Evolutionary conservation across 2,888 invertebrate genomes (phyloP).

Genomic region (Brachypterus glaber): DNA sequence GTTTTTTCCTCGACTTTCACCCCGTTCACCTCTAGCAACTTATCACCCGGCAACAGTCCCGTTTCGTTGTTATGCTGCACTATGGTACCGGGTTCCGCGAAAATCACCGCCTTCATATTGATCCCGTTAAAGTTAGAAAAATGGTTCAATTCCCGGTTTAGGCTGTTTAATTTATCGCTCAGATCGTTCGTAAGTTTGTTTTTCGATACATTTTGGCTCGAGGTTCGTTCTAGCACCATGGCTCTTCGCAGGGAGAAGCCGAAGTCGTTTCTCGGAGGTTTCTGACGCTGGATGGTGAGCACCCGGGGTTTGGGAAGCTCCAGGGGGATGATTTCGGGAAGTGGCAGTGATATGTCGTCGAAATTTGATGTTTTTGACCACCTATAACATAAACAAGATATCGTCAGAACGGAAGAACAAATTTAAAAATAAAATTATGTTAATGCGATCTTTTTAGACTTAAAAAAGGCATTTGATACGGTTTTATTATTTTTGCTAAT

Average conservation of each 20-base stretch:
- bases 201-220: conserved; percentile 8
- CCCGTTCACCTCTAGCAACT: conserved; percentile 84
- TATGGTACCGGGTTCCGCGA: conserved; percentile 82
- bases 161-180: conserved; percentile 37
- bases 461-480: too few relatives aligned
- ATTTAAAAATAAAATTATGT: too few relatives aligned
- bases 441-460: too few relatives aligned
- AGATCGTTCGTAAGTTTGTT: conserved; percentile 35
- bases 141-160: conserved; percentile 29
- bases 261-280: conserved; percentile 81
- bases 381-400: too few relatives aligned
- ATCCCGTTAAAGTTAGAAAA: conserved; percentile 28
- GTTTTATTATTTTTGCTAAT: too few relatives aligned
- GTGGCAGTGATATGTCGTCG: conserved; percentile 62
- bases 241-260: conserved; percentile 88
- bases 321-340: conserved; percentile 61
- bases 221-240: conserved; percentile 62
- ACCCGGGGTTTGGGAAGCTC: conserved; percentile 63
- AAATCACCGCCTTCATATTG: conserved; percentile 63
- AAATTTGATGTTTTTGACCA: conserved; percentile 72
- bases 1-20: conserved; percentile 74
- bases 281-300: conserved; percentile 67
- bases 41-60: conserved; percentile 89
- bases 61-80: conserved; percentile 60
- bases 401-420: too few relatives aligned